Evolutionary conservation across 2,888 invertebrate species (phyloP), one percentile per base, ranked within the genome.

Genomic region (Drosophila maculinotata): DNA sequence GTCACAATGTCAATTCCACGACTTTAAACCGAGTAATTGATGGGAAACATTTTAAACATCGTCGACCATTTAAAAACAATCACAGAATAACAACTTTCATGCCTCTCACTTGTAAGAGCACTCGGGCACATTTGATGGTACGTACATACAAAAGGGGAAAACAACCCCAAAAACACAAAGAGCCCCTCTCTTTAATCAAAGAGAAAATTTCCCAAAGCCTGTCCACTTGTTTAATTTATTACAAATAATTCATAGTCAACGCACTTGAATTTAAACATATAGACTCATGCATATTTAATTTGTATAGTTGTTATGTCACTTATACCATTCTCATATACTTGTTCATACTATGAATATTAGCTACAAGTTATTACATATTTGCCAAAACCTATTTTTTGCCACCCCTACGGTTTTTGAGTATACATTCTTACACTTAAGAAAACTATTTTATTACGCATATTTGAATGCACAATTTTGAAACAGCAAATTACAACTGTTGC

Each of bases 391-490:
- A 2, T 41, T 28, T n/a, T 17, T 30, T 65, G 36, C 35, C 30
- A 68, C 74, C 74, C 69, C 33, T 48, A 44, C 33, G 30, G 7
- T 36, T 25, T 44, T 44, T 42, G 51, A 42, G 69, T 71, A 71
- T 62, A 74, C 52, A 70, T 56, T 45, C 36, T 0, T 56, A 56
- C 70, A 70, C 70, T 53, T 35, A 5, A 10, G 25, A 57, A 69
- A 62, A 56, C 12, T 20, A 10, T 4, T 3, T 35, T 1, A 25
- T n/a, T n/a, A 12, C 5, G 9, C 17, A 26, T 4, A n/a, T 33
- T 10, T 6, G 7, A 14, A 14, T 14, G 10, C 12, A 15, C 2
- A 28, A 7, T 1, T 42, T 15, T 25, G 3, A 20, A 38, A 38
- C 7, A 3, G 1, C 1, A 26, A 15, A n/a, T 30, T 20, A 20